phyloP scores from a whole-genome alignment of 2,888 invertebrate species.

The Imbricaverruca yamaguchii region DNA sequence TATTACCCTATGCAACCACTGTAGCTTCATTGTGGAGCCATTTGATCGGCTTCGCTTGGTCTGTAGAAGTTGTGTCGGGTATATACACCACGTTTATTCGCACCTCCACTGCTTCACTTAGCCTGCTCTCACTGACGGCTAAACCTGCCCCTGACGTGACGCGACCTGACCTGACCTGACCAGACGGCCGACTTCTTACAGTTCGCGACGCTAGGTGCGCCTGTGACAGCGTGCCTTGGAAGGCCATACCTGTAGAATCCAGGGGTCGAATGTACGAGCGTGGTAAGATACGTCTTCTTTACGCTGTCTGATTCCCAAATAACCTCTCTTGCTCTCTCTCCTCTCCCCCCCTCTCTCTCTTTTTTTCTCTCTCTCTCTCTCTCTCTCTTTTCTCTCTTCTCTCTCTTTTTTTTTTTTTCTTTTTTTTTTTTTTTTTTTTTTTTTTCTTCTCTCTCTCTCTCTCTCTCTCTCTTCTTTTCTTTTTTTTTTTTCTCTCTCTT shows the following conservation, averaged over 20 bases:
- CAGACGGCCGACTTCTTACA: slow-evolving; percentile 4
- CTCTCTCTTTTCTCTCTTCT: neutral
- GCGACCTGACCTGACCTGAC: slow-evolving; percentile 20
- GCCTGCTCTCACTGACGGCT: neutral
- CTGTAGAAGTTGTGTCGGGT: neutral
- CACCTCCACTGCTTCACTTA: neutral
- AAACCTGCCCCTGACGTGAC: neutral
- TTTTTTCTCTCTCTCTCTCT: neutral
- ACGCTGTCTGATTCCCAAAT: too few relatives aligned
- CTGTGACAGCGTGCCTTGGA: slow-evolving; percentile 20
- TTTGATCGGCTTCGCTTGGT: too few relatives aligned
- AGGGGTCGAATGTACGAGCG: neutral
- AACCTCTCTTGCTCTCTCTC: too few relatives aligned
- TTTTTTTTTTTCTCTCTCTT: too few relatives aligned
- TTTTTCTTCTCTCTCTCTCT: neutral
- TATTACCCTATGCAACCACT: neutral
- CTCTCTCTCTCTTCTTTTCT: too few relatives aligned
- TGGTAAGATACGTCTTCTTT: neutral
- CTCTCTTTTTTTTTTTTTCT: too few relatives aligned
- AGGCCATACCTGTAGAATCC: neutral
- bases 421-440: too few relatives aligned
- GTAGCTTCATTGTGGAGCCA: too few relatives aligned
- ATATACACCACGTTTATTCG: neutral
- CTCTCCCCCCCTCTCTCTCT: neutral
- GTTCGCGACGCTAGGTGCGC: slow-evolving; percentile 2